Evolutionary conservation across 2,113 vertebrate genomes (phyloP).

Genomic region (Cochlearius cochlearius): DNA sequence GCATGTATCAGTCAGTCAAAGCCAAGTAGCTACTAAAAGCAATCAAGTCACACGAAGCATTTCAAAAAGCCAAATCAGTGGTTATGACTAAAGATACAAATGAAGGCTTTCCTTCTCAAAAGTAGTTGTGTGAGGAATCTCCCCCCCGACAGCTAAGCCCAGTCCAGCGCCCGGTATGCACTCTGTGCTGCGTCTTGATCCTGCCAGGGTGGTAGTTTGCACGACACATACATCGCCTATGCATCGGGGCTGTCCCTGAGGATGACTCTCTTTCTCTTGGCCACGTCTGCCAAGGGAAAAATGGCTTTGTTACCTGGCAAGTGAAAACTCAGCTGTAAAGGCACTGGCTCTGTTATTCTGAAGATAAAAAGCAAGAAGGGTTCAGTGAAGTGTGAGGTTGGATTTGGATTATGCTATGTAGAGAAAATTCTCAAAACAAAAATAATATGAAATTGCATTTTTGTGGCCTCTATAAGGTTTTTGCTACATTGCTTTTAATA

Average conservation of each 20-base stretch:
- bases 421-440: not conserved
- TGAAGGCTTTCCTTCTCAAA: not conserved
- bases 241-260: fast-evolving
- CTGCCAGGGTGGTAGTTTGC: not conserved
- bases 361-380: not conserved
- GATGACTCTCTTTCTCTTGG: not conserved
- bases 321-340: not conserved
- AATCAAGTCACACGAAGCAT: not conserved
- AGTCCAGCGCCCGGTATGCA: not conserved
- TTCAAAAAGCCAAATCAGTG: not conserved
- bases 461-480: not conserved
- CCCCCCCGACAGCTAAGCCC: not conserved
- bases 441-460: not conserved
- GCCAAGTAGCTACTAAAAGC: conserved; percentile 11
- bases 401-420: not conserved
- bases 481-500: not conserved
- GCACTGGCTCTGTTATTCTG: not conserved
- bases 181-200: not conserved
- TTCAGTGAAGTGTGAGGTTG: not conserved
- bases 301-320: not conserved
- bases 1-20: not conserved
- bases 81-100: not conserved
- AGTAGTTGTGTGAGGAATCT: not conserved
- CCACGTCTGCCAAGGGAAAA: not conserved
- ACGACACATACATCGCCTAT: fast-evolving